phyloP scores from a whole-genome alignment of 2,797 vertebrate genomes.

The Acipenser oxyrinchus region DNA sequence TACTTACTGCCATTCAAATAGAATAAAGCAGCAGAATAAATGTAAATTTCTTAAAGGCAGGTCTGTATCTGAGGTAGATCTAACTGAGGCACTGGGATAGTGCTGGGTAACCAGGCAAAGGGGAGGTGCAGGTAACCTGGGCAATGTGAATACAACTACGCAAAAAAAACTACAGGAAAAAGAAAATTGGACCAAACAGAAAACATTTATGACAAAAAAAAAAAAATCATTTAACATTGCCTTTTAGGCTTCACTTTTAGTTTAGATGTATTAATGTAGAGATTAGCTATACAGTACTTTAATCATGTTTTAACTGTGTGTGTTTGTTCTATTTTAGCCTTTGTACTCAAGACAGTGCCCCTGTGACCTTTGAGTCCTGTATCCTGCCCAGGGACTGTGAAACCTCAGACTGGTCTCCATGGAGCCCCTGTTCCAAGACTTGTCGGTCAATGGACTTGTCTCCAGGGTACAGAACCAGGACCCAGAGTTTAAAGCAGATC shows the following conservation, averaged over 20 bases:
- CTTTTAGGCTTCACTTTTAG: not conserved
- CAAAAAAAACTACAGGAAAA: too few species aligned
- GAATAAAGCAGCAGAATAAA: too few species aligned
- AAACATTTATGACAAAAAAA: too few species aligned
- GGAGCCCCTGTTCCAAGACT: conserved; percentile 78
- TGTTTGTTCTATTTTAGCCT: conserved; percentile 58
- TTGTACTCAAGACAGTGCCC: conserved; percentile 64
- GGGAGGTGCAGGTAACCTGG: too few species aligned
- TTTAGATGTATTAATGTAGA: not conserved
- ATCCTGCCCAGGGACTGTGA: conserved; percentile 78
- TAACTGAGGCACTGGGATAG: too few species aligned
- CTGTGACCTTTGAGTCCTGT: conserved; percentile 72
- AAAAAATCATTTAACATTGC: not conserved
- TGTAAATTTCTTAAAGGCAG: too few species aligned
- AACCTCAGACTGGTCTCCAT: conserved; percentile 73
- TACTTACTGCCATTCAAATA: not conserved
- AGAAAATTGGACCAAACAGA: too few species aligned
- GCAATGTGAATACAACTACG: too few species aligned
- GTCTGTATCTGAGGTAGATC: too few species aligned
- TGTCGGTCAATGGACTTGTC: conserved; percentile 65
- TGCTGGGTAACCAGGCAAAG: too few species aligned
- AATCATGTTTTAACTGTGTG: conserved; percentile 4
- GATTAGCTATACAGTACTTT: not conserved
- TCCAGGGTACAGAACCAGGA: conserved; percentile 75
- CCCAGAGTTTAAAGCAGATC: conserved; percentile 57